Evolutionary conservation across 2,888 invertebrate genomes (phyloP), one percentile per base, ranked within the genome.

Genomic region (Zygothrica quintamaculata): DNA sequence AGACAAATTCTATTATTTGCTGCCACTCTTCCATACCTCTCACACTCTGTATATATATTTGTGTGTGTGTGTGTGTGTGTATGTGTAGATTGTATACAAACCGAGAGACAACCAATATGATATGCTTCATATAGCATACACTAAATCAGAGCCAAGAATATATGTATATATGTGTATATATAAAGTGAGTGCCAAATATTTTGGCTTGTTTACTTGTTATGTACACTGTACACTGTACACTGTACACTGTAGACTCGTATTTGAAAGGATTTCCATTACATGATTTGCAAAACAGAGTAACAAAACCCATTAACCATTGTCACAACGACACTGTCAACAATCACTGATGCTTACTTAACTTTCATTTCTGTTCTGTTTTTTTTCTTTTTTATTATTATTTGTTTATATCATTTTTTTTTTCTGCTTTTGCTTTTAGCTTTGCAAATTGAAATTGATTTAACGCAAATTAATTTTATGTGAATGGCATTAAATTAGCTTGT

Each of bases 1-100:
- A 64, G 69, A 67, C 74, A 84, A 84, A 84, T 84, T 80, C 75
- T 74, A 84, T 73, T 84, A 73, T 74, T 74, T 81, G 82, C 66
- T 74, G 73, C 66, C 67, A 73, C 73, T 62, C 65, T 31, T 36
- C 34, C 42, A 42, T 2, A 42, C 11, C 44, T 39, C 42, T 48
- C 3, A 47, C 11, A 12, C 8, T 51, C 13, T 22, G 11, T 40
- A 31, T 40, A 44, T 46, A 11, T 34, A 7, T 51, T 34, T 43
- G 12, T 42, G 18, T 51, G 40, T 43, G 6, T 46, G 59, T 68
- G 26, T 58, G 39, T 52, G 46, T 43, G 8, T 46, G 59, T 68
- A 26, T 58, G 43, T 57, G 56, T 29, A 47, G 42, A 72, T 62
- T 29, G 74, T 60, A 73, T 22, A 39, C 48, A 62, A 44, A 55